Evolutionary conservation across 1,140 invertebrate species (phyloP).

Genomic region (Drosophila mojavensis): DNA sequence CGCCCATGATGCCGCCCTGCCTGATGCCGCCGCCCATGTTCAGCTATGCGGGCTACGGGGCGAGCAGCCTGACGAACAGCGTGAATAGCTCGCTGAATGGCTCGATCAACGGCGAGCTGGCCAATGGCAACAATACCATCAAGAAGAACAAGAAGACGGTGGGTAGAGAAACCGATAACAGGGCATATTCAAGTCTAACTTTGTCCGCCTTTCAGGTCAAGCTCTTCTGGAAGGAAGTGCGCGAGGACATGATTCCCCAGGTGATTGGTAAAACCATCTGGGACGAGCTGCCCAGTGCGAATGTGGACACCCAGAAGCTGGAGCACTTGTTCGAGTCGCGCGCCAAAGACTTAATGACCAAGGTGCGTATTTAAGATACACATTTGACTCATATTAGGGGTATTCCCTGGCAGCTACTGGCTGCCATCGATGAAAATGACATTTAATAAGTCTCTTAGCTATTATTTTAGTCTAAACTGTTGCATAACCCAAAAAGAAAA

Average conservation of each 20-base stretch:
- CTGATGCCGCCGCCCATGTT: constrained; percentile 84
- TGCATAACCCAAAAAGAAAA: constrained; percentile 48
- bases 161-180: background rate
- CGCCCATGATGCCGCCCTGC: constrained; percentile 83
- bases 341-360: constrained; percentile 96
- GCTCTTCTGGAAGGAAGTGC: constrained; percentile 98
- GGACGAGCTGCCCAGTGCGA: constrained; percentile 94
- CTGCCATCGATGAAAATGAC: constrained; percentile 29
- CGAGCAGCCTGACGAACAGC: constrained; percentile 73
- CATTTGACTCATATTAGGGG: background rate
- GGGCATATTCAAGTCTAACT: background rate
- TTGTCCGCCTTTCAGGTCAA: constrained; percentile 86
- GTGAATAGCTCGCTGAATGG: constrained; percentile 82
- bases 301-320: constrained; percentile 95
- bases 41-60: constrained; percentile 67
- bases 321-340: constrained; percentile 99
- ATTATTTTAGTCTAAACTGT: constrained; percentile 45
- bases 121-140: constrained; percentile 84
- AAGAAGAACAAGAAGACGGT: constrained; percentile 98
- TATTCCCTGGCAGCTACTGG: constrained; percentile 9
- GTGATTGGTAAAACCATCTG: constrained; percentile 93
- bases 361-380: constrained; percentile 86
- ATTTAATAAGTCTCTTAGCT: constrained; percentile 41
- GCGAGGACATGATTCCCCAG: constrained; percentile 92
- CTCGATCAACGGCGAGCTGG: constrained; percentile 79